Evolutionary conservation across 2,888 invertebrate genomes (phyloP).

Genomic region (Pachydiplax longipennis): DNA sequence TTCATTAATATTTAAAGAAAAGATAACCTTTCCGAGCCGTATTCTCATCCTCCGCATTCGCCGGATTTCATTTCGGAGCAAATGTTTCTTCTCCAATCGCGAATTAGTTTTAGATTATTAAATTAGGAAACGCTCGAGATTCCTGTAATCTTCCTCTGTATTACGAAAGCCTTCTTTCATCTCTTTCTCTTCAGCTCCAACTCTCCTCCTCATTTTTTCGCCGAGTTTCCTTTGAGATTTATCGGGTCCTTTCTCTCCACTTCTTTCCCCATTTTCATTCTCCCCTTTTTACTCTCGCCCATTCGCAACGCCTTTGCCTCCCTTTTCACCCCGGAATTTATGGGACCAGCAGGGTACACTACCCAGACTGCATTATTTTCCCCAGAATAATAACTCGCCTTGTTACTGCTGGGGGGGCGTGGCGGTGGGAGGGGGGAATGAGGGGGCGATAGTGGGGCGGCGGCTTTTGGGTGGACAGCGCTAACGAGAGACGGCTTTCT

Average conservation of each 20-base stretch:
- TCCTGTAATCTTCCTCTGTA: no score
- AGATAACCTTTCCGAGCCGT: no score
- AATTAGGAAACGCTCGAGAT: no score
- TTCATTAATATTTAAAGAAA: no score
- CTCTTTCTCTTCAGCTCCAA: not conserved
- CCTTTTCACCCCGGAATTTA: not conserved
- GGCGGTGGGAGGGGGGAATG: not conserved
- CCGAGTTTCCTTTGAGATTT: not conserved
- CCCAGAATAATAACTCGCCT: conserved; percentile 15
- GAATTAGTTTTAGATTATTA: no score
- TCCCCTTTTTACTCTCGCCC: not conserved
- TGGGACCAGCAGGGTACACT: not conserved
- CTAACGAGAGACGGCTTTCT: not conserved
- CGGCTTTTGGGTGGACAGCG: not conserved
- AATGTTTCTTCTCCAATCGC: no score
- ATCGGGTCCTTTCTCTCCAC: not conserved
- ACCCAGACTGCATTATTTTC: conserved; percentile 12
- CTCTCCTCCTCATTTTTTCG: not conserved
- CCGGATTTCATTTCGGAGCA: no score
- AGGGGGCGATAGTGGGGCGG: not conserved
- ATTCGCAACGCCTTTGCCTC: not conserved
- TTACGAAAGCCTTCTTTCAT: not conserved
- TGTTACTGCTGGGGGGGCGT: not conserved
- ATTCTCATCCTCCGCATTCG: no score
- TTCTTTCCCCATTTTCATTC: not conserved